A percentile compares a stretch with the other conserved stretches of the same genome.
These are phyloP conservation scores for Gonioctena quinquepunctata DNA, from an alignment of 1,140 invertebrate genomes.

Conservation along the genomic window DNA sequence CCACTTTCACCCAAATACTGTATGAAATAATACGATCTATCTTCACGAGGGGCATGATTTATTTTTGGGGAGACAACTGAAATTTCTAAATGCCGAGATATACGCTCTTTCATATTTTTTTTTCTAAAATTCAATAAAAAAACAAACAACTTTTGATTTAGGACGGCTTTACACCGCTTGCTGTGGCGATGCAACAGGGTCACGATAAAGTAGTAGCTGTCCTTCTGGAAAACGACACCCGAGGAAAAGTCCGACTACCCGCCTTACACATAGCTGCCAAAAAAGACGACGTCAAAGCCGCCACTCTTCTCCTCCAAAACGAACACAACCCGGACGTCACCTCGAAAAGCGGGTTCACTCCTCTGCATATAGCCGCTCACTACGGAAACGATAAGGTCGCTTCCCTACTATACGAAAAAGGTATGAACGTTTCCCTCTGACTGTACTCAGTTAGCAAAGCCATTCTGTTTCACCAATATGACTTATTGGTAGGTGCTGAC, in stretches of 20 bases:
- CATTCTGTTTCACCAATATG: too few relatives aligned
- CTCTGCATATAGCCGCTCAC: slow-evolving; percentile 96
- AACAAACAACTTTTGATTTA: too few relatives aligned
- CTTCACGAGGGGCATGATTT: too few relatives aligned
- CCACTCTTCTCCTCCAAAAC: slow-evolving; percentile 87
- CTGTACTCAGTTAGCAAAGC: background rate
- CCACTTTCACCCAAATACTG: too few relatives aligned
- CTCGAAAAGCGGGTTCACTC: slow-evolving; percentile 97
- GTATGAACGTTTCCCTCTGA: background rate
- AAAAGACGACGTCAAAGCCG: slow-evolving; percentile 97
- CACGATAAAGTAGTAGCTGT: slow-evolving; percentile 98
- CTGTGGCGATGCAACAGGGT: slow-evolving; percentile 98
- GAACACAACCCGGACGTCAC: slow-evolving; percentile 95
- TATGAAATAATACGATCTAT: too few relatives aligned
- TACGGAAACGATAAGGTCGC: slow-evolving; percentile 98
- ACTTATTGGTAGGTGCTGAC: slow-evolving; percentile 93
- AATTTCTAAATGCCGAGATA: too few relatives aligned
- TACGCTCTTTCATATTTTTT: too few relatives aligned
- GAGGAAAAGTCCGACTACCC: slow-evolving; percentile 86
- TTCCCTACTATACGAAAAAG: slow-evolving; percentile 81
- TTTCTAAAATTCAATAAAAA: too few relatives aligned
- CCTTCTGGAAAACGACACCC: slow-evolving; percentile 91
- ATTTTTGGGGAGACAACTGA: too few relatives aligned
- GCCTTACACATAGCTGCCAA: slow-evolving; percentile 99
- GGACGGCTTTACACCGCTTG: slow-evolving; percentile 98